Evolutionary conservation across 2,113 vertebrate genomes (phyloP), one percentile per base, ranked within the genome.

Genomic region (Spilogale gracilis): DNA sequence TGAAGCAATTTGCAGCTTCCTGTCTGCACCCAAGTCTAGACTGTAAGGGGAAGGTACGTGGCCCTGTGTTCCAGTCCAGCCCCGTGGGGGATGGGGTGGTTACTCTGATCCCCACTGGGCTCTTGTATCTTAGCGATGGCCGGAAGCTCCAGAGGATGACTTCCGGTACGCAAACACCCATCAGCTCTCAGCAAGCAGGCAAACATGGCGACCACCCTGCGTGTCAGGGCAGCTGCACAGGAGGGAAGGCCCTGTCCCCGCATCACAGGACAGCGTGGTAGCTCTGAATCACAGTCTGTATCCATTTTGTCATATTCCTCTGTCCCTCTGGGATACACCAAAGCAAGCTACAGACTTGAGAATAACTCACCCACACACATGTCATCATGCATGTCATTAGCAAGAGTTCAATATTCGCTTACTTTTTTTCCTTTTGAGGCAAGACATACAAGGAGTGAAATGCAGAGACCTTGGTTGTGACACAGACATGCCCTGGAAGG

Each of bases 161-260:
- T 9, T 30, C 18, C 1, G 21, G 54, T 5, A 1, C 43, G 13
- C 0, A 0, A 80, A 52, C 11, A 17, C 9, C 27, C 17, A 52
- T 58, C 45, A 23, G 30, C 18, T 12, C 10, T 45, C 32, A 13
- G 3, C 43, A 54, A 4, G 8, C 3, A 20, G 81, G 20, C 20
- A 1, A 3, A 1, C 20, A 7, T 2, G 8, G 20, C 8, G n/a
- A 10, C 45, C 16, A 0, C 7, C 54, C 30, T 13, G 71, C 1
- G 1, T 23, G 27, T 32, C n/a, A 8, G 78, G 54, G 73, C 8
- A 45, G 69, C 74, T 17, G 69, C 45, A 3, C 43, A 2, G 43
- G 27, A 6, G 52, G 13, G 14, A 43, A 54, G 12, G 2, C 11
- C 16, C 11, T 16, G 1, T 25, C 9, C 9, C 38, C 11, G 17